A percentile compares a stretch with the other conserved stretches of the same genome.
Evolutionary conservation across 2,888 invertebrate species (phyloP).

Genomic region (Lasioglossum marginatum): DNA sequence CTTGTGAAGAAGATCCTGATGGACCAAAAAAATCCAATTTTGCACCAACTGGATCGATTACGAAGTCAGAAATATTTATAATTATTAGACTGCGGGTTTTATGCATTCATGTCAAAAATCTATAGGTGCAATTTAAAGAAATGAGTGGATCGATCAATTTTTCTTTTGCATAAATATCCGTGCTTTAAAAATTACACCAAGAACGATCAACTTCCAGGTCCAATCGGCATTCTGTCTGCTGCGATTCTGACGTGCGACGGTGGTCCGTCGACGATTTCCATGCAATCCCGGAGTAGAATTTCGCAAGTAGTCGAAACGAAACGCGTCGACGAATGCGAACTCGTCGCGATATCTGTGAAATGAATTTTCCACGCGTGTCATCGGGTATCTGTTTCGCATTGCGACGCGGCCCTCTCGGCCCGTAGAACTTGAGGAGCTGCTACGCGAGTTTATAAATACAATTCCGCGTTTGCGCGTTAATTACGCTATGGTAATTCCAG

Average conservation of each 20-base stretch:
- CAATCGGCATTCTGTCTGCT: neutral
- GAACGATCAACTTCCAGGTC: neutral
- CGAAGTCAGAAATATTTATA: no score
- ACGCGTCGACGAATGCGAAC: neutral
- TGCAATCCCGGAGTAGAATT: neutral
- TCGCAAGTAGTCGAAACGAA: neutral
- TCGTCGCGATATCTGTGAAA: neutral
- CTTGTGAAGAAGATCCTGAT: no score
- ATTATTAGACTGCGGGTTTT: no score
- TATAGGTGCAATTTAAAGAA: no score
- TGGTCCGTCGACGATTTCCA: neutral
- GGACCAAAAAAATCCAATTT: no score
- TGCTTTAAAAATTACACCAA: neutral
- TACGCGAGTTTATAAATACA: neutral
- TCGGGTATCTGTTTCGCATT: neutral
- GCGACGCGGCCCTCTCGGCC: neutral
- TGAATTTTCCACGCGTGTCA: neutral
- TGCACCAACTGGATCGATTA: no score
- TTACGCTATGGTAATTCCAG: constrained; percentile 9
- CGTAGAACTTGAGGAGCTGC: neutral
- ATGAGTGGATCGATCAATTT: no score
- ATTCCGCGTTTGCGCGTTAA: neutral
- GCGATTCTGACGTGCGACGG: neutral
- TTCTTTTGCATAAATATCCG: no score
- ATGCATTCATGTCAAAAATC: no score